Conservation (phyloP, 2,888 invertebrate genomes). For the Callinectes sapidus region DNA sequence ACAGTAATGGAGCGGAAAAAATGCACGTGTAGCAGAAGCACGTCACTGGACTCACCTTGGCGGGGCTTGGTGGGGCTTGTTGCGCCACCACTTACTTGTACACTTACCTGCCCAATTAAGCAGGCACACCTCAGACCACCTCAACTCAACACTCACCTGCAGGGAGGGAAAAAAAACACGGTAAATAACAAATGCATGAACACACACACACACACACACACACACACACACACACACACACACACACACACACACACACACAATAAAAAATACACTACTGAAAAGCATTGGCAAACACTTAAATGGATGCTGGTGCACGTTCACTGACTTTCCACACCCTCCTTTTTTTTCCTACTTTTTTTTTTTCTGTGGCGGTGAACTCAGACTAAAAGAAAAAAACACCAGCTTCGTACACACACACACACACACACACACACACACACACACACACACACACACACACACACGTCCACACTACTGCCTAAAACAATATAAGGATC, state of each 20-base stretch:
- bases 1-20: neutral
- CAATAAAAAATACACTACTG: neutral
- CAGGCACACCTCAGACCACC: neutral
- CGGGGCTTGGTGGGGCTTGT: neutral
- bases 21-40: neutral
- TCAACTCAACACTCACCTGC: slow-evolving; percentile 26
- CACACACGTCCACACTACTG: neutral
- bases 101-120: slow-evolving; percentile 17
- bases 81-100: slow-evolving; percentile 4
- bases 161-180: neutral
- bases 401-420: neutral
- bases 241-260: slow-evolving; percentile 33
- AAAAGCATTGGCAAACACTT: neutral
- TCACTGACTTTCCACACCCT: neutral
- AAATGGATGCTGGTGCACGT: neutral
- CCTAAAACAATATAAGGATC: neutral
- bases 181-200: neutral
- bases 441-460: slow-evolving; percentile 21
- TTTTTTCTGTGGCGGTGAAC: neutral
- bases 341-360: neutral
- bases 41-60: neutral
- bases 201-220: slow-evolving; percentile 17
- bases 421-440: slow-evolving; percentile 31
- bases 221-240: slow-evolving; percentile 14
- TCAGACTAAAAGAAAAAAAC: neutral